Percentiles rank a stretch among this genome's conserved stretches.
These are phyloP conservation scores for Spea bombifrons DNA, from an alignment of 2,113 vertebrate genomes.

Conservation along the genomic window DNA sequence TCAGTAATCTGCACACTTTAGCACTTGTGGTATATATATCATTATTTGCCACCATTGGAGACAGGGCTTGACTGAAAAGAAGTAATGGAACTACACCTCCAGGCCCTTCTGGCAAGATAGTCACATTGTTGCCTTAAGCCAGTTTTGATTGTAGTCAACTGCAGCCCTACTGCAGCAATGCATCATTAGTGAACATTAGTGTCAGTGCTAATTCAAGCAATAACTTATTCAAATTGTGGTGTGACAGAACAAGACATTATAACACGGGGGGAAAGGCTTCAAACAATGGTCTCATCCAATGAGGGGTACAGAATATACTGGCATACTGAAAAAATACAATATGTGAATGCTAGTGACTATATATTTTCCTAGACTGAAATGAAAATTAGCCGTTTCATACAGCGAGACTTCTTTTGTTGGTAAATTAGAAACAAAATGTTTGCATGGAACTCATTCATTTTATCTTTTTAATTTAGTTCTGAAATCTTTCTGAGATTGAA, in stretches of 20 bases:
- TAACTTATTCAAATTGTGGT: background rate
- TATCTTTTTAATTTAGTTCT: too few relatives aligned
- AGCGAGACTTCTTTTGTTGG: too few relatives aligned
- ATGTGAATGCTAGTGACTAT: too few relatives aligned
- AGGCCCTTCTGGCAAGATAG: background rate
- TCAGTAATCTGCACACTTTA: too few relatives aligned
- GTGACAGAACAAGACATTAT: background rate
- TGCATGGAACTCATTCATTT: too few relatives aligned
- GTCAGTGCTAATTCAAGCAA: constrained; percentile 3
- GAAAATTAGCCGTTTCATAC: too few relatives aligned
- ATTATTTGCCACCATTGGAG: background rate
- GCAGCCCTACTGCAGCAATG: background rate
- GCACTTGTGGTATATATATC: background rate
- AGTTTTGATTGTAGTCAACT: background rate
- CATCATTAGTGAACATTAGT: constrained; percentile 3
- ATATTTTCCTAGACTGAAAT: too few relatives aligned
- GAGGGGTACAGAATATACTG: too few relatives aligned
- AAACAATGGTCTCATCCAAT: too few relatives aligned
- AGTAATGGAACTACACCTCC: background rate
- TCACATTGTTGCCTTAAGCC: background rate
- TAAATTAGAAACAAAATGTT: too few relatives aligned
- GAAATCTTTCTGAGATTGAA: too few relatives aligned
- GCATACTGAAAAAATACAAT: too few relatives aligned
- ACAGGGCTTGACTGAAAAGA: background rate
- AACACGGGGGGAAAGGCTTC: background rate